A percentile compares a stretch with the other conserved stretches of the same genome.
These are phyloP conservation scores for Parauchenoglanis ngamensis DNA, from an alignment of 2,797 vertebrate species.

Conservation along the genomic window DNA sequence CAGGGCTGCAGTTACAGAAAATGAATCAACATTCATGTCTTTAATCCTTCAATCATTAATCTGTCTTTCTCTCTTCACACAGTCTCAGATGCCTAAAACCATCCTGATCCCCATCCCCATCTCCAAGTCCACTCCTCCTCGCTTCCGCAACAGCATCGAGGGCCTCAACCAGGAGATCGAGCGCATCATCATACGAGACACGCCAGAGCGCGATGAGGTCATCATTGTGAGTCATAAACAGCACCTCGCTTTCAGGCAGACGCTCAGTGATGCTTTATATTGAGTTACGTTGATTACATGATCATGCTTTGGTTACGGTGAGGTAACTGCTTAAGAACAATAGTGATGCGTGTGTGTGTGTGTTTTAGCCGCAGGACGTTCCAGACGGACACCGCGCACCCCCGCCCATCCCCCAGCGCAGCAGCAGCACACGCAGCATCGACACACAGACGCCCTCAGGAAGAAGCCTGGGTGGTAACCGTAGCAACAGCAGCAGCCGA, in stretches of 20 bases:
- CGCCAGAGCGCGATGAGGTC: constrained; percentile 91
- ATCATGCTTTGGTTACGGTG: neutral
- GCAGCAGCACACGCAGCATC: constrained; percentile 95
- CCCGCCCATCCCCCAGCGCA: constrained; percentile 81
- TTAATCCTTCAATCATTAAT: neutral
- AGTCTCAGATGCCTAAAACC: constrained; percentile 94
- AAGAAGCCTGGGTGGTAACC: constrained; percentile 82
- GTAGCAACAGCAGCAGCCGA: constrained; percentile 95
- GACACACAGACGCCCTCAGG: constrained; percentile 95
- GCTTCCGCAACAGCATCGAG: constrained; percentile 96
- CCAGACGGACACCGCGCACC: constrained; percentile 92
- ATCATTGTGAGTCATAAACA: constrained; percentile 84
- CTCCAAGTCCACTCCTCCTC: constrained; percentile 86
- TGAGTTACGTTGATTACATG: neutral
- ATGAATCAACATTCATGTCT: neutral
- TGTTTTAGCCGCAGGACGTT: constrained; percentile 89
- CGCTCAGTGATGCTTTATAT: neutral
- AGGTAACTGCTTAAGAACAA: neutral
- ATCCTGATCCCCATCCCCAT: constrained; percentile 92
- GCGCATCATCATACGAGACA: constrained; percentile 95
- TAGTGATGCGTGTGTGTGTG: neutral
- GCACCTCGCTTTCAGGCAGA: neutral
- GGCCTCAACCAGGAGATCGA: constrained; percentile 98
- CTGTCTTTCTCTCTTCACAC: constrained; percentile 40
- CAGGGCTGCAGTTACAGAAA: neutral